Percentiles rank a stretch among this genome's conserved stretches.
phyloP scores from a whole-genome alignment of 2,113 vertebrate species.

The Lathamus discolor region DNA sequence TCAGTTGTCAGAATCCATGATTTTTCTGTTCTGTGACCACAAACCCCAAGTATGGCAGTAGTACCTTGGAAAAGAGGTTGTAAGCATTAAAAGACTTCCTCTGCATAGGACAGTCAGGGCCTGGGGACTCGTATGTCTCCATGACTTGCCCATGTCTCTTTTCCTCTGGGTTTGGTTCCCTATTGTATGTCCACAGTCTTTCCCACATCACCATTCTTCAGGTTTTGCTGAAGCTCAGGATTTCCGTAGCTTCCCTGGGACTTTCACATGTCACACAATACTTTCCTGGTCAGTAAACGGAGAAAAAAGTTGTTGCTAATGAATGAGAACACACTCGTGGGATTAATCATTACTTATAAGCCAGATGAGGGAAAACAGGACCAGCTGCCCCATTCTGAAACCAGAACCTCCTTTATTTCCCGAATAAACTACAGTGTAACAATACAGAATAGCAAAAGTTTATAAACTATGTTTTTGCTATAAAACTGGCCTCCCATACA shows the following conservation, averaged over 20 bases:
- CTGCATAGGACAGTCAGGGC: neutral
- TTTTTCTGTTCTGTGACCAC: neutral
- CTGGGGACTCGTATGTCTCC: neutral
- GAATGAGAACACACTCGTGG: fast-evolving
- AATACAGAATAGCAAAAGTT: neutral
- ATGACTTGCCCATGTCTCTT: neutral
- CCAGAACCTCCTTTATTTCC: neutral
- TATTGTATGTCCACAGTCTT: neutral
- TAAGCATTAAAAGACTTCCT: neutral
- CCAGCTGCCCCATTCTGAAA: neutral
- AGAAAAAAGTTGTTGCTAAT: neutral
- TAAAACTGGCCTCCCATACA: neutral
- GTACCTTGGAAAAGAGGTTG: neutral
- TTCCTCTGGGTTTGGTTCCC: neutral
- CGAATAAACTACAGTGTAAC: neutral
- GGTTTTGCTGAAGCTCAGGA: slow-evolving; percentile 15
- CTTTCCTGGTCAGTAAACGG: neutral
- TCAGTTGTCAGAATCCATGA: neutral
- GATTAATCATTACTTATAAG: neutral
- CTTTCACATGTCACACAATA: neutral
- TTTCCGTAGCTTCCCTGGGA: neutral
- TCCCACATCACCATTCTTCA: neutral
- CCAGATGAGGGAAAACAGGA: neutral
- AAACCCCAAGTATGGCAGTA: neutral
- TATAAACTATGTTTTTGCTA: neutral